phyloP scores from a whole-genome alignment of 2,797 vertebrate species.

The Mico argentatus region DNA sequence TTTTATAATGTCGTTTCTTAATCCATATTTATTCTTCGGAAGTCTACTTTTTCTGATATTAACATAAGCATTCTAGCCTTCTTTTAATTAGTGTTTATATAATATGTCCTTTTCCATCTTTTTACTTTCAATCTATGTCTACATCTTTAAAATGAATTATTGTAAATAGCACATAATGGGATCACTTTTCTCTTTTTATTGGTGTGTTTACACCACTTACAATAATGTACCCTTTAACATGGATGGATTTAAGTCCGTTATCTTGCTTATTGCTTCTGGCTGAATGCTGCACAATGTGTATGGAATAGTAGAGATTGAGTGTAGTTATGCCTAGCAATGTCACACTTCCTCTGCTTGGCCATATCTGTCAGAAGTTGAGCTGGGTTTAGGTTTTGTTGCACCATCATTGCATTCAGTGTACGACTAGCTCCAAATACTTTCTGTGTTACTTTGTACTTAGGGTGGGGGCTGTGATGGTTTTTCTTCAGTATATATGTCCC shows the following conservation, averaged over 20 bases:
- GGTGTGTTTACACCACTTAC: not conserved
- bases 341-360: not conserved
- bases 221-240: not conserved
- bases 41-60: not conserved
- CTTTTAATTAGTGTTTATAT: not conserved
- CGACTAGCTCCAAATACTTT: not conserved
- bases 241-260: not conserved
- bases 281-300: not conserved
- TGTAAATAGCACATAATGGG: not conserved
- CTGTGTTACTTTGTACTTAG: not conserved
- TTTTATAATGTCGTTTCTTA: not conserved
- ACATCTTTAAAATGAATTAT: not conserved
- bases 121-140: not conserved
- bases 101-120: not conserved
- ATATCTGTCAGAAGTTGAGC: no score
- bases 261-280: not conserved
- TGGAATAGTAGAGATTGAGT: not conserved
- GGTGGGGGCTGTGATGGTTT: not conserved
- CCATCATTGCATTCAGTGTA: not conserved
- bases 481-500: not conserved
- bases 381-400: not conserved
- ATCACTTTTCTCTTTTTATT: not conserved
- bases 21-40: not conserved
- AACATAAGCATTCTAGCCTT: not conserved
- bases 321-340: not conserved